Percentiles rank a stretch among this genome's conserved stretches.
These are phyloP conservation scores for Brenthis ino DNA, from an alignment of 2,888 invertebrate genomes.

Conservation along the genomic window DNA sequence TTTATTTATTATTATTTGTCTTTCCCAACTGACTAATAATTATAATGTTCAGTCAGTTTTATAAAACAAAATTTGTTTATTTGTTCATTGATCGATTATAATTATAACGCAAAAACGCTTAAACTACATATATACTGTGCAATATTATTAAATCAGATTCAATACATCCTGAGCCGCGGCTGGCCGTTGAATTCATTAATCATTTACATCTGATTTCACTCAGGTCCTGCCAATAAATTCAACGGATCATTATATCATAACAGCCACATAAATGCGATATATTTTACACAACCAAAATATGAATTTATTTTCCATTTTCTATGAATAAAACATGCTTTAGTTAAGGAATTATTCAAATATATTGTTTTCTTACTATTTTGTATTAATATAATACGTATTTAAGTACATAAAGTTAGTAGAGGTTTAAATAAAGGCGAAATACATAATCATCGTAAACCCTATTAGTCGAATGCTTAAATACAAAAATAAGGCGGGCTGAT, in stretches of 20 bases:
- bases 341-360: background rate
- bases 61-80: no score
- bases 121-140: background rate
- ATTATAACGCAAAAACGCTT: background rate
- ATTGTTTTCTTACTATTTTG: no score
- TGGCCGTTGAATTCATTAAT: conserved; percentile 39
- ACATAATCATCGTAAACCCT: conserved; percentile 11
- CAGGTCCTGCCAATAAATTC: conserved; percentile 41
- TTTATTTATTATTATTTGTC: no score
- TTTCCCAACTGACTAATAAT: no score
- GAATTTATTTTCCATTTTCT: background rate
- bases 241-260: conserved; percentile 38
- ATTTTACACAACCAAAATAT: conserved; percentile 25
- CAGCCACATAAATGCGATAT: conserved; percentile 26
- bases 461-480: conserved; percentile 20
- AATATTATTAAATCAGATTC: conserved; percentile 35
- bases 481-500: conserved; percentile 17
- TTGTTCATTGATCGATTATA: no score
- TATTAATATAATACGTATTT: no score
- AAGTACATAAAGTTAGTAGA: background rate
- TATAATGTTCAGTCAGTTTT: no score
- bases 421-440: conserved; percentile 10
- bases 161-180: conserved; percentile 30
- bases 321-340: conserved; percentile 7
- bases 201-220: conserved; percentile 42